Base-by-base conservation (phyloP, 2,888 invertebrate genomes). In the Oxytorus armatus region DNA sequence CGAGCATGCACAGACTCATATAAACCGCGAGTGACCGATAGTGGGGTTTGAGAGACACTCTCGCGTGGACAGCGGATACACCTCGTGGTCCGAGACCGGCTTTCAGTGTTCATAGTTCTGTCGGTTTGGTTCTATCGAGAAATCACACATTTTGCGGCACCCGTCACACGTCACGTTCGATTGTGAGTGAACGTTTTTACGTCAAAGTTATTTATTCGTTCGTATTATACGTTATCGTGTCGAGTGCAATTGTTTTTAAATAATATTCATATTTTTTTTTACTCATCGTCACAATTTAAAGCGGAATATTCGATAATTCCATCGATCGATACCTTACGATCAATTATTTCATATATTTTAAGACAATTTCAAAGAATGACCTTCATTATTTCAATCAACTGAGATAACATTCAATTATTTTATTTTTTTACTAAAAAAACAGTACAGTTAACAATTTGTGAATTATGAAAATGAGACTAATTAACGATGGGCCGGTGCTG, bases 51-150 rank as follows among this genome's bases (percentile, higher is more conserved):
- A 63, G 57, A 65, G 63, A 55, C 69, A 77, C 57, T 44, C 39
- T 44, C 47, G 61, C 53, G 75, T 75, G 84, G 85, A 87, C 86
- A 87, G 85, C 86, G 84, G 78, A 47, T 10, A 82, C 65, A 85
- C 83, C 86, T 87, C 87, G 87, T 88, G 88, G 85, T 85, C 76
- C 76, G 80, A 66, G 66, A 70, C 78, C 82, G 86, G 81, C 85
- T 85, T 87, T 85, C 89, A 89, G 89, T 89, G 81, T 73, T 85
- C 84, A 79, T 82, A 76, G 84, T 87, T 86, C 87, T 79, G 81
- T 85, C 84, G 77, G 84, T 78, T 74, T 70, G 81, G 77, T 65
- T 73, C 76, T 39, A 68, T 85, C 65, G 81, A 82, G 57, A 77
- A 82, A 80, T 16, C 59, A 18, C 42, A 42, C 23, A 47, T 77